A percentile compares a stretch with the other conserved stretches of the same genome.
These are phyloP conservation scores for Muschampia plurimacula DNA, from an alignment of 2,888 invertebrate genomes.

Conservation along the genomic window DNA sequence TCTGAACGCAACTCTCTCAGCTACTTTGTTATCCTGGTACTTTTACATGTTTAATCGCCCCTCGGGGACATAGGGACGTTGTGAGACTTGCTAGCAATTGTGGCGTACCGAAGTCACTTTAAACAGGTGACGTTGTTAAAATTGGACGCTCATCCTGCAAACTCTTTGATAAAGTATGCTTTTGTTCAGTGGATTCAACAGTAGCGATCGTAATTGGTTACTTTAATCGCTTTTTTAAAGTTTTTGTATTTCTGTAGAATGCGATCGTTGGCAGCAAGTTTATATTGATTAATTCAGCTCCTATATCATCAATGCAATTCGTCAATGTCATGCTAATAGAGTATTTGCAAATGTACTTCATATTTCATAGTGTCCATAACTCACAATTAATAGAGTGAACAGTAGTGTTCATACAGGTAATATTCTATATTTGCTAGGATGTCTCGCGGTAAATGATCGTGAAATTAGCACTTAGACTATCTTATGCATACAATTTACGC, in stretches of 20 bases:
- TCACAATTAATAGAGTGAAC: too few species aligned
- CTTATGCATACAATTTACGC: background rate
- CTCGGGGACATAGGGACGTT: slow-evolving; percentile 57
- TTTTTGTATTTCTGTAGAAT: background rate
- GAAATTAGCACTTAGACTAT: background rate
- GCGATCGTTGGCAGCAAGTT: too few species aligned
- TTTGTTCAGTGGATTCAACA: slow-evolving; percentile 8
- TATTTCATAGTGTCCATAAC: too few species aligned
- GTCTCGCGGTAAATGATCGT: background rate
- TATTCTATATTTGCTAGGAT: too few species aligned
- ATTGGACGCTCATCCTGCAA: slow-evolving; percentile 27
- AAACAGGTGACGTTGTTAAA: slow-evolving; percentile 37
- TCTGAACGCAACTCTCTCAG: slow-evolving; percentile 61
- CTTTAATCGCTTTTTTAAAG: background rate
- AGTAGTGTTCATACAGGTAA: too few species aligned
- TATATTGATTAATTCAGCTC: too few species aligned
- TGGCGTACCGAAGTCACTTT: slow-evolving; percentile 28
- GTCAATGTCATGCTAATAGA: too few species aligned
- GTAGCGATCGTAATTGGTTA: background rate
- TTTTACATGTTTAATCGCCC: slow-evolving; percentile 84
- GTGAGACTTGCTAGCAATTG: slow-evolving; percentile 37
- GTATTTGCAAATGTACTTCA: too few species aligned
- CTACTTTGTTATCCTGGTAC: slow-evolving; percentile 81
- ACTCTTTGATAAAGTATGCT: slow-evolving; percentile 36
- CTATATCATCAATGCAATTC: too few species aligned